Conservation (phyloP, 2,888 invertebrate genomes). For the Hesperia comma region DNA sequence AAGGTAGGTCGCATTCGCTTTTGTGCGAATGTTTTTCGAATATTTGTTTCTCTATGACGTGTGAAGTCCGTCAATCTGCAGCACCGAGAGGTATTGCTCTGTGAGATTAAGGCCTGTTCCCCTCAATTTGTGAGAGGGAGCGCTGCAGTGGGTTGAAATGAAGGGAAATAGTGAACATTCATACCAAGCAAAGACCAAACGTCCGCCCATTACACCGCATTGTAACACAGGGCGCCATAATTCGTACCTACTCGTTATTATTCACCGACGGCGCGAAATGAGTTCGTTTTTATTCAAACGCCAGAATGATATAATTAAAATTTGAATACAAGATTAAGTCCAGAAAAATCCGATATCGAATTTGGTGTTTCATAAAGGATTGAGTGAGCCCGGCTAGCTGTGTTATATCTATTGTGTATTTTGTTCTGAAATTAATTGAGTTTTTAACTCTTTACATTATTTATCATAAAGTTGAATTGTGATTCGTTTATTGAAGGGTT, state of each 20-base stretch:
- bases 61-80: too few species aligned
- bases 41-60: too few species aligned
- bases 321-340: conserved; percentile 81
- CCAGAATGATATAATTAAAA: conserved; percentile 82
- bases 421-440: conserved; percentile 38
- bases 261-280: conserved; percentile 75
- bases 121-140: too few species aligned
- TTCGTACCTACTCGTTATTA: conserved; percentile 69
- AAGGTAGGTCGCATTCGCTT: too few species aligned
- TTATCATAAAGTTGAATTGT: not conserved
- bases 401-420: conserved; percentile 31
- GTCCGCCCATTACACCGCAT: conserved; percentile 54
- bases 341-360: conserved; percentile 74
- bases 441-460: conserved; percentile 23
- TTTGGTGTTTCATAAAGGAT: conserved; percentile 45
- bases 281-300: conserved; percentile 82
- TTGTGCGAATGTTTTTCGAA: too few species aligned
- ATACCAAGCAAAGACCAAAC: not conserved
- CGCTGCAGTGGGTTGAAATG: too few species aligned
- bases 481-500: not conserved
- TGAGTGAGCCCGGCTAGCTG: conserved; percentile 11
- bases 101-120: too few species aligned
- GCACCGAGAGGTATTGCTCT: too few species aligned
- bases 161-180: too few species aligned
- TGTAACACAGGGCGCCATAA: conserved; percentile 58